Evolutionary conservation across 2,113 vertebrate species (phyloP).

Genomic region (Xiphias gladius): DNA sequence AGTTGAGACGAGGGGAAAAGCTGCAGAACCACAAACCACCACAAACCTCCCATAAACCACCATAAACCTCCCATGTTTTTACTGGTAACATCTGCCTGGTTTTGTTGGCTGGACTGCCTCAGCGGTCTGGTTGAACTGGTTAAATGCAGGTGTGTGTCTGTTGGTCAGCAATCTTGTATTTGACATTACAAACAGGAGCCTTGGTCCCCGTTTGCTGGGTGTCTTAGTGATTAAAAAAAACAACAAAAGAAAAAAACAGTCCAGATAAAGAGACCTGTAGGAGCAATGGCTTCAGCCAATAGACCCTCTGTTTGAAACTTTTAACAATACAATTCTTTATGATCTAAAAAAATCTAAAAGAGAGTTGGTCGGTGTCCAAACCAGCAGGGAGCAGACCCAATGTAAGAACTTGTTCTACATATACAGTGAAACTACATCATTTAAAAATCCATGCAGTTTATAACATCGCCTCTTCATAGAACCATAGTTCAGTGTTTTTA

Average conservation of each 20-base stretch:
- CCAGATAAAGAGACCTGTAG: not conserved
- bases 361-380: not conserved
- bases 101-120: conserved; percentile 27
- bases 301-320: not conserved
- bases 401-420: too few species aligned
- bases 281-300: too few species aligned
- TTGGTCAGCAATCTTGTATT: conserved; percentile 1
- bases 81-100: conserved; percentile 1
- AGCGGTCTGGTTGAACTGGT: conserved; percentile 51
- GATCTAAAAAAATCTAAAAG: not conserved
- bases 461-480: not conserved
- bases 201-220: not conserved
- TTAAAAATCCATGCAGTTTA: not conserved
- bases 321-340: not conserved
- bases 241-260: too few species aligned
- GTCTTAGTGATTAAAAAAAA: not conserved
- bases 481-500: not conserved
- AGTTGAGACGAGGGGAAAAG: not conserved
- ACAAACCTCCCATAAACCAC: not conserved
- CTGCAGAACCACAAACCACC: not conserved
- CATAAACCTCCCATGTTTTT: not conserved
- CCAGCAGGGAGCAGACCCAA: not conserved
- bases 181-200: not conserved
- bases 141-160: conserved; percentile 2
- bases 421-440: not conserved